Evolutionary conservation across 35 echinoderm and acorn worm species (phyloP), one percentile per base, ranked within the genome.

Genomic region (Chiridota heheva): DNA sequence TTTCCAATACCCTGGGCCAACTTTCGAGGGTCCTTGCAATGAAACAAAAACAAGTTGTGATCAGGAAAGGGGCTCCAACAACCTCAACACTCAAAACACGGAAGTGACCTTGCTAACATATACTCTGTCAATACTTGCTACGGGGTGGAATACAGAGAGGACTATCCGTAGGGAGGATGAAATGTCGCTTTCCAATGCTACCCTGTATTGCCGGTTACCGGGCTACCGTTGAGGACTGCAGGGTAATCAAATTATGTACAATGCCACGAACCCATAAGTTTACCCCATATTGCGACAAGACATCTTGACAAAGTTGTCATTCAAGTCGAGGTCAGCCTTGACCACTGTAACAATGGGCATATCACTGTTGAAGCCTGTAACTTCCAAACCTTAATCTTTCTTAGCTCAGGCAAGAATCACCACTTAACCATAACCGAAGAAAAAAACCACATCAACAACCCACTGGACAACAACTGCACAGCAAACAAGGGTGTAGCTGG

Each of bases 221-320:
- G n/a, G n/a, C n/a, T 56, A n/a, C 72, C 72, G 43, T 63, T 76
- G 72, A 51, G 53, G 7, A 76, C 41, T 12, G 4, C 47, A 33
- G 72, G 72, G 13, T 76, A 63, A 13, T 76, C 47, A 5, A 5
- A 5, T 18, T 62, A 76, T 39, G 72, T 76, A 10, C 44, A 31
- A 35, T 48, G 56, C 32, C 80, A 26, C 26, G 62, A 61, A 7
- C 15, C 31, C 3, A 31, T 20, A 33, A 80, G 33, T 26, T 4
- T 39, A n/a, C n/a, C 3, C 65, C 40, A 32, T 34, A 69, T 39
- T 42, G 7, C 5, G 3, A 6, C 41, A 76, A 28, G 6, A 48
- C n/a, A 27, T 33, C 18, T 42, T 2, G 2, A 83, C 80, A 7
- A 57, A 39, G 40, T 83, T 83, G 49, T 83, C 80, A 43, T 83